Evolutionary conservation across 2,888 invertebrate genomes (phyloP).

Genomic region (Melanchra persicariae): DNA sequence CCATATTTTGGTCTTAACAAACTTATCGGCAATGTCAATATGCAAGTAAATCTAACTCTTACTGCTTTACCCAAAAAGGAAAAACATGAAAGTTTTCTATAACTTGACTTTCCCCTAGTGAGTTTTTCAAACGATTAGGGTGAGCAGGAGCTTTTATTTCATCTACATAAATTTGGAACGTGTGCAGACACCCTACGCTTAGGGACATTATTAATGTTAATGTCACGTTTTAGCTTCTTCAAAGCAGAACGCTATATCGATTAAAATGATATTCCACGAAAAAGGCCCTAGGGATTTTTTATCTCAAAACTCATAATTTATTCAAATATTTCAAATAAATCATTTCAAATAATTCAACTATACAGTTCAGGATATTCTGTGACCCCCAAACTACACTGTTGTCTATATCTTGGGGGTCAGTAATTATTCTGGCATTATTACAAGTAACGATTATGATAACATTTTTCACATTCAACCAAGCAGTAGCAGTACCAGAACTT

Average conservation of each 20-base stretch:
- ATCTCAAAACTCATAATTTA: background rate
- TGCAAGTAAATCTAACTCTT: background rate
- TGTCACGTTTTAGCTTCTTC: background rate
- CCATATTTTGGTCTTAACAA: too few species aligned
- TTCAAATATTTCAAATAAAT: too few species aligned
- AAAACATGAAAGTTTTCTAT: background rate
- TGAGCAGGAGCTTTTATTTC: constrained; percentile 8
- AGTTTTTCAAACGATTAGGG: constrained; percentile 29
- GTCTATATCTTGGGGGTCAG: too few species aligned
- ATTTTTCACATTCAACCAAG: background rate
- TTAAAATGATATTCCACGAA: background rate
- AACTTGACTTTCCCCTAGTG: constrained; percentile 21
- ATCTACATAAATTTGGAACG: constrained; percentile 50
- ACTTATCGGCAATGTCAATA: too few species aligned
- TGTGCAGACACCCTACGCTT: constrained; percentile 29
- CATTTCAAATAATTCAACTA: too few species aligned
- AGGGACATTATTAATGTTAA: background rate
- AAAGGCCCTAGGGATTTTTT: background rate
- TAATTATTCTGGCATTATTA: too few species aligned
- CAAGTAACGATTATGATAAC: background rate
- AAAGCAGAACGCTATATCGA: background rate
- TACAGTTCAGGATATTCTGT: too few species aligned
- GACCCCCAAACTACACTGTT: too few species aligned
- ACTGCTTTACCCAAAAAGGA: background rate
- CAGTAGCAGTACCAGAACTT: too few species aligned